Base-by-base conservation (phyloP, 2,888 invertebrate species). In the Andricus quercusramuli region DNA sequence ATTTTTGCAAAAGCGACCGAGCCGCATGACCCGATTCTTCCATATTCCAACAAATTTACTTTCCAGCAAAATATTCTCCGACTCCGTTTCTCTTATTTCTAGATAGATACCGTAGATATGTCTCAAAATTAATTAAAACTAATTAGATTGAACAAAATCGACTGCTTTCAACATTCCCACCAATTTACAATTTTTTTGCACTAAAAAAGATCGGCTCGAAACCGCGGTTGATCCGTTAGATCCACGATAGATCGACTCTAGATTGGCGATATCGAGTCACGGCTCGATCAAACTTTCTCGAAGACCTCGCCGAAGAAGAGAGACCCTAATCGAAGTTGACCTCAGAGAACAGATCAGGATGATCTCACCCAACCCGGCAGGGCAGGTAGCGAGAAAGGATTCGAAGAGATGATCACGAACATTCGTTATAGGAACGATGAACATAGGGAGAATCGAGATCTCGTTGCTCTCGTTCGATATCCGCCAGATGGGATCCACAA, bases 281-380 rank as follows among this genome's bases (percentile, higher is more conserved):
- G 87, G 83, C 83, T 85, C 82, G 86, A 88, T 88, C 87, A 87
- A 88, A 88, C 87, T 88, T 88, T 85, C 87, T 84, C 87, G 86
- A 85, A 82, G 86, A 64, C 70, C 74, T 80, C 32, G 78, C 44
- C 41, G 41, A 68, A 44, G 68, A 65, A 59, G 70, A 47, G 62
- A 66, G 66, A 79, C 56, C 56, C 56, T 74, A 74, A 74, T 74
- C 74, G n/a, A 32, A 56, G n/a, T 56, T 74, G 74, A 74, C 74
- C 74, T n/a, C 74, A 32, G 20, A 56, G 51, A 74, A 32, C 32
- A 74, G 74, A 51, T 74, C 74, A 56, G 29, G 51, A n/a, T 74
- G 74, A 74, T 74, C 74, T 74, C 32, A 32, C 32, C 74, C 56
- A 74, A 56, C 51, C 56, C 32, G 56, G 74, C 32, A 51, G 74